Evolutionary conservation across 2,888 invertebrate genomes (phyloP).

Genomic region (Rambutsinella grinnellia): DNA sequence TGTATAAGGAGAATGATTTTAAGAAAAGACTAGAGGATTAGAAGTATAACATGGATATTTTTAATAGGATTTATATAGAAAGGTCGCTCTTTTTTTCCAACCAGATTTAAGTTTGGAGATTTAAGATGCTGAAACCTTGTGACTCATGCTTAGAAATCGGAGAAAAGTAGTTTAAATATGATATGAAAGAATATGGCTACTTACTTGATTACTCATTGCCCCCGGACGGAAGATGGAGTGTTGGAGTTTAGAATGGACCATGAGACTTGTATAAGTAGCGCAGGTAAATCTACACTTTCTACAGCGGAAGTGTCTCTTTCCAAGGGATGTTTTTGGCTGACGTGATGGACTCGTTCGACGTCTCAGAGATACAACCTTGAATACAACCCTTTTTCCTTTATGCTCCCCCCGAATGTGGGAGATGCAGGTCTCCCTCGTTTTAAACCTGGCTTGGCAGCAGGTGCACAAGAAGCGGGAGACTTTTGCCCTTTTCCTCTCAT

Average conservation of each 20-base stretch:
- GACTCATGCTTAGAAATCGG: too few relatives aligned
- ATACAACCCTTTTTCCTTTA: constrained; percentile 39
- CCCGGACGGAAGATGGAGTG: constrained; percentile 58
- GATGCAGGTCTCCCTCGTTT: constrained; percentile 52
- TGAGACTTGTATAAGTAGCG: constrained; percentile 60
- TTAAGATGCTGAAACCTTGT: too few relatives aligned
- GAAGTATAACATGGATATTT: too few relatives aligned
- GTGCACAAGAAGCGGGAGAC: constrained; percentile 60
- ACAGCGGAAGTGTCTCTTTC: constrained; percentile 60
- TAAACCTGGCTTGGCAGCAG: constrained; percentile 60
- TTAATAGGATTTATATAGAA: too few relatives aligned
- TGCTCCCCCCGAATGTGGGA: constrained; percentile 60
- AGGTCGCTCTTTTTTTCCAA: too few relatives aligned
- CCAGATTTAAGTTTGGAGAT: too few relatives aligned
- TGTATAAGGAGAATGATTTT: too few relatives aligned
- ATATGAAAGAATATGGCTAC: too few relatives aligned
- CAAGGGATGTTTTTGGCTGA: neutral
- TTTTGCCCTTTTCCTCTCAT: constrained; percentile 36
- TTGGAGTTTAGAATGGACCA: constrained; percentile 64
- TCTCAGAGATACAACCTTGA: constrained; percentile 34
- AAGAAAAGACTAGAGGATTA: too few relatives aligned
- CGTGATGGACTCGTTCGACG: constrained; percentile 6
- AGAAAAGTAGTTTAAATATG: too few relatives aligned
- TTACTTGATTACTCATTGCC: constrained; percentile 36
- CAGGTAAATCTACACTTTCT: constrained; percentile 64